phyloP scores from a whole-genome alignment of 2,888 invertebrate species.

The Pachymerium ferrugineum region DNA sequence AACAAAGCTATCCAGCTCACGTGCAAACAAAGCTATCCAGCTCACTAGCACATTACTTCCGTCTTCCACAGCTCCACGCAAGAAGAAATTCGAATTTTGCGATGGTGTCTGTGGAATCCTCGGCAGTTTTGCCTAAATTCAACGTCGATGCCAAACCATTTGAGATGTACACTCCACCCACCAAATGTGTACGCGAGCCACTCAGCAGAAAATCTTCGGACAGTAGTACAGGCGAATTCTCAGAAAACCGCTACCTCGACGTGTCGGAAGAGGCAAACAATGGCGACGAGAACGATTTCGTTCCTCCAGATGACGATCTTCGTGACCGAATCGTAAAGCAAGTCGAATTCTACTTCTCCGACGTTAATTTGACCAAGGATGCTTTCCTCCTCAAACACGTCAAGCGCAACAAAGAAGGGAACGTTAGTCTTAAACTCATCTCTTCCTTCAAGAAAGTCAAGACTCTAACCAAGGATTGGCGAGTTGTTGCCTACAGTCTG shows the following conservation, averaged over 20 bases:
- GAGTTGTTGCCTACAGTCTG: conserved; percentile 81
- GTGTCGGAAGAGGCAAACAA: background rate
- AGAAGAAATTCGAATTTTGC: background rate
- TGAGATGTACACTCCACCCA: background rate
- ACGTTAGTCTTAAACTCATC: conserved; percentile 87
- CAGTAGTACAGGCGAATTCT: background rate
- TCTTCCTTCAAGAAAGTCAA: conserved; percentile 93
- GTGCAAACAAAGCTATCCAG: too few relatives aligned
- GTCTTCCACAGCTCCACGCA: background rate
- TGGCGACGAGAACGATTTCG: conserved; percentile 39
- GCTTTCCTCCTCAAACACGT: conserved; percentile 93
- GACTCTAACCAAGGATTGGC: conserved; percentile 88
- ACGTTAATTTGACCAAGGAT: conserved; percentile 90
- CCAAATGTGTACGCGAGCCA: background rate
- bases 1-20: too few relatives aligned
- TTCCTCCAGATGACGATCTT: conserved; percentile 66
- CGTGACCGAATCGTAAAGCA: conserved; percentile 73
- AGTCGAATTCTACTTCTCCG: conserved; percentile 93
- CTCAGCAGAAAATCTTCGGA: conserved; percentile 29
- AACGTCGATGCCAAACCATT: conserved; percentile 32
- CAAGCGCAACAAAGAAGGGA: conserved; percentile 89
- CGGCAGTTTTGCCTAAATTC: conserved; percentile 20
- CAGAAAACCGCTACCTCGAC: background rate
- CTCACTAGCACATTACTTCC: too few relatives aligned
- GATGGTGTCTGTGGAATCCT: background rate